phyloP scores from a whole-genome alignment of 1,140 invertebrate genomes.

The Drosophila truncata region DNA sequence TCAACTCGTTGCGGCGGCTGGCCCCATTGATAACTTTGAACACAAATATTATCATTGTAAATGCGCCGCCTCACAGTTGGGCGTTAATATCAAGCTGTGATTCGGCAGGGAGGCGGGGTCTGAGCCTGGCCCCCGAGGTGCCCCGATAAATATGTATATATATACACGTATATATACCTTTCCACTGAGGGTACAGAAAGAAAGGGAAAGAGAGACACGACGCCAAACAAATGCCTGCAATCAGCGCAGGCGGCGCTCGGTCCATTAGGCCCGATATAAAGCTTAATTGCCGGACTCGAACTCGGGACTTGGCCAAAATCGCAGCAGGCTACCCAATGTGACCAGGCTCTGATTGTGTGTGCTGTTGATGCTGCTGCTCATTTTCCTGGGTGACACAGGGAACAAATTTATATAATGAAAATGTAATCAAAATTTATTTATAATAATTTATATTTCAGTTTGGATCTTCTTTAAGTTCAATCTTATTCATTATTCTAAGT shows the following conservation, averaged over 20 bases:
- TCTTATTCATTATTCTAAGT: background rate
- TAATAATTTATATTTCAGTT: background rate
- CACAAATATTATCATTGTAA: conserved; percentile 84
- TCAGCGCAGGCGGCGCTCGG: conserved; percentile 84
- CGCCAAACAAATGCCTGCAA: conserved; percentile 83
- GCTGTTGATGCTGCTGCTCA: conserved; percentile 36
- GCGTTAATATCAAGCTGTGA: conserved; percentile 82
- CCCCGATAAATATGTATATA: background rate
- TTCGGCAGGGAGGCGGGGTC: conserved; percentile 21
- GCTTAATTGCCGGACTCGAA: conserved; percentile 80
- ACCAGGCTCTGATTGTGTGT: conserved; percentile 67
- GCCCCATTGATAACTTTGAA: conserved; percentile 80
- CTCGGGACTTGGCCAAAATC: conserved; percentile 64
- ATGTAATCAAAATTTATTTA: background rate
- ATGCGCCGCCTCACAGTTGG: conserved; percentile 84
- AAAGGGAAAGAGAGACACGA: conserved; percentile 20
- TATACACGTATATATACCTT: conserved; percentile 38
- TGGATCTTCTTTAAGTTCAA: background rate
- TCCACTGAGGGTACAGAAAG: conserved; percentile 42
- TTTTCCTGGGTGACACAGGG: conserved; percentile 31
- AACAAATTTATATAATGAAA: background rate
- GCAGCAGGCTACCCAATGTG: conserved; percentile 74
- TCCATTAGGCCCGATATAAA: conserved; percentile 85
- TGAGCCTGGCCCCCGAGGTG: conserved; percentile 12
- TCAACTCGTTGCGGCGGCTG: conserved; percentile 42